A percentile compares a stretch with the other conserved stretches of the same genome.
phyloP scores from a whole-genome alignment of 2,888 invertebrate genomes.

The Leptopilina myrica region DNA sequence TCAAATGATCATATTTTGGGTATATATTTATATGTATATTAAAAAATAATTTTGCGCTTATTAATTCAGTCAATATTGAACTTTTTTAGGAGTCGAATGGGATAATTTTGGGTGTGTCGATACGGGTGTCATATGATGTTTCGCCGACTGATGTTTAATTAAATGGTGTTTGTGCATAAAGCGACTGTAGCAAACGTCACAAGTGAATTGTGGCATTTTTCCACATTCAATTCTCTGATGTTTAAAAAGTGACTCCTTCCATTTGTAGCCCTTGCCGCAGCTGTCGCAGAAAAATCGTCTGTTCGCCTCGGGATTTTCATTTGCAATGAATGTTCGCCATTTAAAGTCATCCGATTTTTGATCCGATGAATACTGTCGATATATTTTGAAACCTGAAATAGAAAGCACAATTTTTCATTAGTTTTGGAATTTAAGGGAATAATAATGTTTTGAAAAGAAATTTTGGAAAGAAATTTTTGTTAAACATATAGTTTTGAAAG shows the following conservation, averaged over 20 bases:
- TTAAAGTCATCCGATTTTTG: neutral
- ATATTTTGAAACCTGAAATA: slow-evolving; percentile 21
- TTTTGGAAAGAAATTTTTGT: neutral
- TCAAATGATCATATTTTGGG: too few species aligned
- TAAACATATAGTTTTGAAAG: too few species aligned
- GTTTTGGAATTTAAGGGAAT: too few species aligned
- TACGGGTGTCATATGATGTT: slow-evolving; percentile 57
- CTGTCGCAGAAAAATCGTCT: slow-evolving; percentile 63
- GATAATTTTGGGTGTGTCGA: neutral
- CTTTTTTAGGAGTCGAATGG: neutral
- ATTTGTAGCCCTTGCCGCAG: slow-evolving; percentile 71
- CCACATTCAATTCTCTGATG: slow-evolving; percentile 71
- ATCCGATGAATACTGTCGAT: neutral
- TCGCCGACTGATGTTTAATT: slow-evolving; percentile 61
- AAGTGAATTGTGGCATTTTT: slow-evolving; percentile 70
- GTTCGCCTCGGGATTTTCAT: slow-evolving; percentile 37
- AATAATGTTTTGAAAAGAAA: neutral
- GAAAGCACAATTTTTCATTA: neutral
- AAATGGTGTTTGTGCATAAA: slow-evolving; percentile 79
- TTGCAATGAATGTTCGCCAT: neutral
- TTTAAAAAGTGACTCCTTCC: slow-evolving; percentile 69
- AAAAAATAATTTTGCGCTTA: too few species aligned
- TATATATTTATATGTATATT: too few species aligned
- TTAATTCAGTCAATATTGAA: slow-evolving; percentile 6
- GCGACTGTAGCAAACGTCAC: slow-evolving; percentile 71